Percentiles rank a stretch among this genome's conserved stretches.
phyloP scores from a whole-genome alignment of 1,140 invertebrate genomes.

The Eumaeus atala region DNA sequence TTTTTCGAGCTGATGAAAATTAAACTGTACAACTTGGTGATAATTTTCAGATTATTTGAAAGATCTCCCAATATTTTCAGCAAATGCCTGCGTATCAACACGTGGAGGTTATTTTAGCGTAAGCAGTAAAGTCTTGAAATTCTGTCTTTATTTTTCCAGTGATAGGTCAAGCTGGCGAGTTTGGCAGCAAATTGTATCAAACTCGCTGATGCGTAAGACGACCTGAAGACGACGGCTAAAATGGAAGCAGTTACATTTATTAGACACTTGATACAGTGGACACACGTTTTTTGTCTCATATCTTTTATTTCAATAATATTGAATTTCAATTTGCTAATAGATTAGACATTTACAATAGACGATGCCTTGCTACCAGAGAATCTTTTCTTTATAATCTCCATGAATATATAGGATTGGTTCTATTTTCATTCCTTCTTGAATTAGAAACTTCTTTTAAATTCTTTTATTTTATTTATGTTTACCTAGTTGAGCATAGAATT shows the following conservation, averaged over 20 bases:
- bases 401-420: too few species aligned
- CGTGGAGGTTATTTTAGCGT: not conserved
- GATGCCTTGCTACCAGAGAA: not conserved
- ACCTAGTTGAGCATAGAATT: too few species aligned
- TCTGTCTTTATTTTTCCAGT: conserved; percentile 54
- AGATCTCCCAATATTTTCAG: not conserved
- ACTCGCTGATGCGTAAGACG: conserved; percentile 42
- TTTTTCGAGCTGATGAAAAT: not conserved
- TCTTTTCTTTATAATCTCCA: not conserved
- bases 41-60: not conserved
- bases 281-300: too few species aligned
- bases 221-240: not conserved
- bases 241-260: not conserved
- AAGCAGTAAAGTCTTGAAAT: conserved; percentile 30
- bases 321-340: too few species aligned
- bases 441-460: too few species aligned
- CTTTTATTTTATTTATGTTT: too few species aligned
- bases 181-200: conserved; percentile 55
- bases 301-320: too few species aligned
- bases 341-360: too few species aligned
- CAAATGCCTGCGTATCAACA: not conserved
- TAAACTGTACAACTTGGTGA: not conserved
- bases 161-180: conserved; percentile 51
- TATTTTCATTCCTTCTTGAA: too few species aligned
- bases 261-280: not conserved